A percentile compares a stretch with the other conserved stretches of the same genome.
These are phyloP conservation scores for Macrophya annulata DNA, from an alignment of 2,888 invertebrate species.

Conservation along the genomic window DNA sequence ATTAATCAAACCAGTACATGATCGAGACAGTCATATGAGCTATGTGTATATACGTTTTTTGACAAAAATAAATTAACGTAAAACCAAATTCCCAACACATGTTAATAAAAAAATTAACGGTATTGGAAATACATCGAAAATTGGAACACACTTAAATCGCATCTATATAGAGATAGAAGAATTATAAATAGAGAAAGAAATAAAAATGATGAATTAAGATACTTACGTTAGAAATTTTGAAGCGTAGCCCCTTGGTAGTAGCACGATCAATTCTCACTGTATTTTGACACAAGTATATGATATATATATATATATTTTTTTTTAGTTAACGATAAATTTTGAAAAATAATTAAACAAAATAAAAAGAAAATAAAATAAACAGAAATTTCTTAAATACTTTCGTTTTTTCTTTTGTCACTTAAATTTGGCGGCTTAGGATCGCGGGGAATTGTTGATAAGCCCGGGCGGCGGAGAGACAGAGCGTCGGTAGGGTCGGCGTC, in stretches of 20 bases:
- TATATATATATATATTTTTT: neutral
- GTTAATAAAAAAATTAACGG: neutral
- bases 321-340: neutral
- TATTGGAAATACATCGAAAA: neutral
- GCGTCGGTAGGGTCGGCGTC: constrained; percentile 72
- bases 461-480: constrained; percentile 61
- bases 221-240: constrained; percentile 30
- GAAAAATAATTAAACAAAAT: neutral
- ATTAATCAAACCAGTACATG: neutral
- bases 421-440: constrained; percentile 33
- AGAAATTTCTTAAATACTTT: neutral
- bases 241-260: neutral
- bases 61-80: too few relatives aligned
- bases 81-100: neutral
- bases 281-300: constrained; percentile 19
- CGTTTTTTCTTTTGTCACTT: constrained; percentile 13
- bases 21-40: neutral
- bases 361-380: neutral
- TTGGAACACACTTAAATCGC: neutral
- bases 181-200: neutral
- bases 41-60: neutral
- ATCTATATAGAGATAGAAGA: neutral
- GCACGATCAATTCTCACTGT: constrained; percentile 20
- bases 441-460: constrained; percentile 31
- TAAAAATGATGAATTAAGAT: neutral